Conservation (phyloP, 2,888 invertebrate species). For the Aleiodes testaceus region DNA sequence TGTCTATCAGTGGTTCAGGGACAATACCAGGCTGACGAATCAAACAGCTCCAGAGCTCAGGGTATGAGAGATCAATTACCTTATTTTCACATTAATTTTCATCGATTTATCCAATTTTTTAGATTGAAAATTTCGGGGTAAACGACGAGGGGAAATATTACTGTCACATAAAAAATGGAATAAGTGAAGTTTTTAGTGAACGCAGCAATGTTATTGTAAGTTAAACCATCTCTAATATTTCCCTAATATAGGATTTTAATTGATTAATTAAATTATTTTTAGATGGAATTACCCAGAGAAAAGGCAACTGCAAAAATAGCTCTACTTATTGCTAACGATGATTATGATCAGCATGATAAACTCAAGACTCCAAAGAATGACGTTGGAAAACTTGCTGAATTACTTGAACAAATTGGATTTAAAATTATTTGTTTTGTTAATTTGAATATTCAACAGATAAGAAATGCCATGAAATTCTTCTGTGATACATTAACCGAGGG, state of each 20-base stretch:
- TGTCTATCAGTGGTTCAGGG: conserved; percentile 63
- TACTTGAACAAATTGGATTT: conserved; percentile 64
- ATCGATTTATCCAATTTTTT: conserved; percentile 1
- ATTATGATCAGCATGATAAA: conserved; percentile 59
- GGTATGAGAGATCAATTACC: not conserved
- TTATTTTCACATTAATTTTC: not conserved
- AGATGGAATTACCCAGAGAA: conserved; percentile 59
- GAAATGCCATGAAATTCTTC: conserved; percentile 63
- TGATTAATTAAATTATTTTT: conserved; percentile 2
- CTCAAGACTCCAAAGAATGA: conserved; percentile 65
- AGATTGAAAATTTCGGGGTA: conserved; percentile 52
- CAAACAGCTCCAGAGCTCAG: conserved; percentile 48
- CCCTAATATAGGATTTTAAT: not conserved
- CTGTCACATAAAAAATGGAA: conserved; percentile 60
- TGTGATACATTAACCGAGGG: conserved; percentile 60
- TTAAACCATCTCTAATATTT: too few species aligned
- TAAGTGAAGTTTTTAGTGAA: conserved; percentile 60
- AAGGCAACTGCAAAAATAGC: conserved; percentile 66
- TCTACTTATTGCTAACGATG: conserved; percentile 66
- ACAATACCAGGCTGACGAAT: conserved; percentile 55
- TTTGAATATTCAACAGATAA: conserved; percentile 65
- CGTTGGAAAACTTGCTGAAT: conserved; percentile 60
- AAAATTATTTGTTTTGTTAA: conserved; percentile 65
- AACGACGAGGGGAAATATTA: conserved; percentile 66
- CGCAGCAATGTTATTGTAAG: conserved; percentile 59